Percentiles rank a stretch among this genome's conserved stretches.
Conservation (phyloP, 2,888 invertebrate species). For the Nomada ferruginata region DNA sequence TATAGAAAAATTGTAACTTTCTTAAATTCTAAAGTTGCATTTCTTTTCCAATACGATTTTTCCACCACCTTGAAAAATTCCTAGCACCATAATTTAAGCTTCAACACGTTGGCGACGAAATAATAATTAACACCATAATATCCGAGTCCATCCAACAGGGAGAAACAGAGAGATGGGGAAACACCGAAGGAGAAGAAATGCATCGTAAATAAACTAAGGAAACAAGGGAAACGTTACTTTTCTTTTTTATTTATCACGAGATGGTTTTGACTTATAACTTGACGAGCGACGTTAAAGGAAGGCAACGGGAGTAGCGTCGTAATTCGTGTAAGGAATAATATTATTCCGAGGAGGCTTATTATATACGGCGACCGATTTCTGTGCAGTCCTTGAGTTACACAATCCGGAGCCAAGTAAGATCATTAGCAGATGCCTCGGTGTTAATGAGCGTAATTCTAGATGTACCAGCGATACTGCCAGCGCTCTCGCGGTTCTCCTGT, state of each 20-base stretch:
- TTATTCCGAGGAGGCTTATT: constrained; percentile 74
- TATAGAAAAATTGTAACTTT: too few relatives aligned
- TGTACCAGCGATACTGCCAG: constrained; percentile 75
- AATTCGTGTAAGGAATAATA: constrained; percentile 62
- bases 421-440: constrained; percentile 81
- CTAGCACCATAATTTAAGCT: too few relatives aligned
- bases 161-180: too few relatives aligned
- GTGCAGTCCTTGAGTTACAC: constrained; percentile 79
- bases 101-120: too few relatives aligned
- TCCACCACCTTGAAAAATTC: too few relatives aligned
- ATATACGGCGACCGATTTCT: constrained; percentile 75
- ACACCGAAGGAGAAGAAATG: background rate
- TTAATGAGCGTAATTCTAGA: constrained; percentile 81
- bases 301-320: constrained; percentile 34
- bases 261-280: constrained; percentile 2
- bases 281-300: background rate
- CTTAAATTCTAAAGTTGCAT: too few relatives aligned
- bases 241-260: background rate
- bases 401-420: constrained; percentile 79
- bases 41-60: too few relatives aligned
- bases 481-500: constrained; percentile 65
- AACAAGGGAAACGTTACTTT: background rate
- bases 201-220: background rate
- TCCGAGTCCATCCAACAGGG: too few relatives aligned
- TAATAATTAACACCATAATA: too few relatives aligned